Evolutionary conservation across 1,140 invertebrate species (phyloP).

Genomic region (Chrysoperla carnea): DNA sequence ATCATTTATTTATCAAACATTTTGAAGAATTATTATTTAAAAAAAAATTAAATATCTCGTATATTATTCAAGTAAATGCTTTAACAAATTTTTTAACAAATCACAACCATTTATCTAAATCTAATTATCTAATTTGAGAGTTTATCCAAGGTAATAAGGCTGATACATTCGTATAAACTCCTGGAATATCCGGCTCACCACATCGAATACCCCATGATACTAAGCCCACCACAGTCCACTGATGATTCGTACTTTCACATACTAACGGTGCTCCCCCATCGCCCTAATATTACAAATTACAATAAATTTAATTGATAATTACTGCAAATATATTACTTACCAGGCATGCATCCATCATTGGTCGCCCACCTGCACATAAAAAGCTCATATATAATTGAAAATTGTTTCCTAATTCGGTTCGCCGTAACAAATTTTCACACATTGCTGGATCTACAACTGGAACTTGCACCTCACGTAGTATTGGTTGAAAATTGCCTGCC

Average conservation of each 20-base stretch:
- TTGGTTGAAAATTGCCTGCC: slow-evolving; percentile 8
- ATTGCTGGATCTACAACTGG: slow-evolving; percentile 32
- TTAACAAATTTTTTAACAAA: too few species aligned
- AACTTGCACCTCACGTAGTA: slow-evolving; percentile 50
- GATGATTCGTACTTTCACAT: slow-evolving; percentile 20
- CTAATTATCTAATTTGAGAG: too few species aligned
- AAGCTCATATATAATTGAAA: slow-evolving; percentile 50
- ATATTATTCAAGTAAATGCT: too few species aligned
- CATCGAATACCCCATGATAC: slow-evolving; percentile 32
- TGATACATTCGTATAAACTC: slow-evolving; percentile 14
- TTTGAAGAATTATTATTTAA: too few species aligned
- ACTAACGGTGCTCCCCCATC: slow-evolving; percentile 34
- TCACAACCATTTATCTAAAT: too few species aligned
- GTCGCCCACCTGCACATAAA: slow-evolving; percentile 55
- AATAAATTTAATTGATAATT: too few species aligned
- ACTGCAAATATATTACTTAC: too few species aligned
- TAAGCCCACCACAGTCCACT: slow-evolving; percentile 23
- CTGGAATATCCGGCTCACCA: slow-evolving; percentile 43
- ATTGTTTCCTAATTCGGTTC: slow-evolving; percentile 35
- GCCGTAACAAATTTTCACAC: slow-evolving; percentile 35
- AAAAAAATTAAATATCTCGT: too few species aligned
- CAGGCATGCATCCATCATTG: slow-evolving; percentile 39
- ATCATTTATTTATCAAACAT: too few species aligned
- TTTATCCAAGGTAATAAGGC: too few species aligned
- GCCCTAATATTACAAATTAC: too few species aligned